Percentiles rank a stretch among this genome's conserved stretches.
phyloP scores from a whole-genome alignment of 2,888 invertebrate species.

The Aethes cnicana region DNA sequence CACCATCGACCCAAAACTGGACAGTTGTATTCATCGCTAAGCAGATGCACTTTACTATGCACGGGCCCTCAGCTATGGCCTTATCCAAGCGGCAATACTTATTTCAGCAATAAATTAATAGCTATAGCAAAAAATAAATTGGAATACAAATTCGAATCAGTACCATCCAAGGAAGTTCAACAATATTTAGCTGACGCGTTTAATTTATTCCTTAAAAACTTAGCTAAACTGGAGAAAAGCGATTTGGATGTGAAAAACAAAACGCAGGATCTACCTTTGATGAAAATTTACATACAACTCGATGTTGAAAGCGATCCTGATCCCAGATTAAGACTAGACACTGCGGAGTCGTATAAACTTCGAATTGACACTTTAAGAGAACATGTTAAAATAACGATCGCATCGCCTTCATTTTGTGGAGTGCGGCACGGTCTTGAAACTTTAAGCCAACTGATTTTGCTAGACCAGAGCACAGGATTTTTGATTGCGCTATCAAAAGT shows the following conservation, averaged over 20 bases:
- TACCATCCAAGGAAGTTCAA: slow-evolving; percentile 57
- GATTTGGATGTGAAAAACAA: slow-evolving; percentile 43
- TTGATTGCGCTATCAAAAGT: slow-evolving; percentile 84
- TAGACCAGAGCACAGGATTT: slow-evolving; percentile 84
- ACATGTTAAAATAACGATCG: slow-evolving; percentile 73
- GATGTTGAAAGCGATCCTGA: slow-evolving; percentile 79
- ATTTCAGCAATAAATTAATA: slow-evolving; percentile 82
- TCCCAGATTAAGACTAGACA: slow-evolving; percentile 83
- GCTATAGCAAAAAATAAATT: slow-evolving; percentile 79
- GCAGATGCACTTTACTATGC: slow-evolving; percentile 88
- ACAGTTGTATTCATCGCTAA: slow-evolving; percentile 67
- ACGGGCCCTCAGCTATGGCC: slow-evolving; percentile 89
- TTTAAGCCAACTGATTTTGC: slow-evolving; percentile 87
- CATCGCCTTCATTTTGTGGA: slow-evolving; percentile 86
- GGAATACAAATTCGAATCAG: slow-evolving; percentile 68
- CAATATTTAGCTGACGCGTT: slow-evolving; percentile 68
- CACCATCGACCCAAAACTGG: slow-evolving; percentile 40
- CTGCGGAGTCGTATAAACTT: slow-evolving; percentile 87
- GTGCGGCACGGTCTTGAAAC: slow-evolving; percentile 89
- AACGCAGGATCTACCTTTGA: slow-evolving; percentile 41
- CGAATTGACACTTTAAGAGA: slow-evolving; percentile 67
- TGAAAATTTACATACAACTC: slow-evolving; percentile 68
- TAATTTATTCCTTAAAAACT: slow-evolving; percentile 71
- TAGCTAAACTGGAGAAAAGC: slow-evolving; percentile 69
- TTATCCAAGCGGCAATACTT: slow-evolving; percentile 86